Evolutionary conservation across 2,888 invertebrate species (phyloP), one percentile per base, ranked within the genome.

Genomic region (Agrilus biguttatus): DNA sequence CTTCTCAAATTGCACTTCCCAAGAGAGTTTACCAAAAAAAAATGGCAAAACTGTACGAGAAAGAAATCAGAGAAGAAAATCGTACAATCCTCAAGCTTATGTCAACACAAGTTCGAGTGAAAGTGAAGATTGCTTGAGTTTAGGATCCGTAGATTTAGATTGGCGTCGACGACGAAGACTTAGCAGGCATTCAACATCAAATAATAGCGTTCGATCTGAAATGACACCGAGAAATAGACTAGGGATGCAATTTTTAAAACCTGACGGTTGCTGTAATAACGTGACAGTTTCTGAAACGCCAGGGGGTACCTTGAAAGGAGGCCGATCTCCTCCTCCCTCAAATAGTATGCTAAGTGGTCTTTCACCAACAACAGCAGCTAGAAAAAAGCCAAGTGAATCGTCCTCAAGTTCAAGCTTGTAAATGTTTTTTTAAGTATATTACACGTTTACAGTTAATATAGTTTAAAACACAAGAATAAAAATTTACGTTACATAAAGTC

Each of bases 71-170:
- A 58, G 71, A 5, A 62, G 75, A 10, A 66, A 74, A 48, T 74
- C 74, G 48, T 75, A 75, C 53, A 75, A 75, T 61, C 75, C 75
- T 19, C 69, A 70, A 53, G 70, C 69, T 6, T 62, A 70, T 43
- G 71, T 71, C 49, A 69, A 70, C 21, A 70, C 71, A 43, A 71
- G 71, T 45, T 72, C 73, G 34, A 71, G 71, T 44, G 67, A 65
- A 17, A 70, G 66, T 47, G 69, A 67, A 44, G 73, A 72, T 48
- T 69, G 68, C 43, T 57, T 63, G 38, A 66, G 66, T 45, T 51
- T 63, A 8, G 65, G 67, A 12, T 66, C 66, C 8, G 66, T 62
- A 1, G 67, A 67, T 54, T 57, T 66, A 37, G 66, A 66, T 49
- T 62, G 63, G 61, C 59, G 66, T 6, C 49, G 66, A 42, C 61